Conservation (phyloP, 2,888 invertebrate genomes). For the Platynereis dumerilii region DNA sequence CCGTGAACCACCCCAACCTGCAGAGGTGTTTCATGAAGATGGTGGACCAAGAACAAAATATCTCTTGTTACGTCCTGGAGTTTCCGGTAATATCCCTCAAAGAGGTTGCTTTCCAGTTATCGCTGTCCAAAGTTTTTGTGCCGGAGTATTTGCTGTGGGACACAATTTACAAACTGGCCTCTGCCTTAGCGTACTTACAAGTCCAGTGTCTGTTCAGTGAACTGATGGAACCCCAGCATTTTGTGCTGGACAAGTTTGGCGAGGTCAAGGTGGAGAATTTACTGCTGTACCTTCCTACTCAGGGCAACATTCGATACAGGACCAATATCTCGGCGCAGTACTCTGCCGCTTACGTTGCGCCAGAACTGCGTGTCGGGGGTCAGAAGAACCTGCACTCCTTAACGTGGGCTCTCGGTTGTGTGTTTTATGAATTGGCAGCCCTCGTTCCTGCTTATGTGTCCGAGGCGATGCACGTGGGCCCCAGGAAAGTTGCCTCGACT, state of each 20-base stretch:
- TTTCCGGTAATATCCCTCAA: conserved; percentile 50
- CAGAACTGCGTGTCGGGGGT: conserved; percentile 39
- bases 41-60: conserved; percentile 38
- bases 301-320: conserved; percentile 40
- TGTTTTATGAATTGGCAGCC: conserved; percentile 42
- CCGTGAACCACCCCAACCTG: conserved; percentile 46
- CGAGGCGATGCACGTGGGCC: no score
- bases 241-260: conserved; percentile 43
- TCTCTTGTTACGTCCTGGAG: conserved; percentile 50
- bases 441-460: conserved; percentile 31
- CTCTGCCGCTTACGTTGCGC: conserved; percentile 38
- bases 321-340: conserved; percentile 29
- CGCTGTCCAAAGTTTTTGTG: conserved; percentile 40
- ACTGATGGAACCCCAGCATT: conserved; percentile 40
- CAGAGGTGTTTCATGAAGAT: conserved; percentile 48
- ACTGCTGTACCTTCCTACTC: conserved; percentile 45
- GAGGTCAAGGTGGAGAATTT: conserved; percentile 48
- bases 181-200: conserved; percentile 46
- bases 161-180: conserved; percentile 45
- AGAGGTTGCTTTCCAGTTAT: conserved; percentile 46
- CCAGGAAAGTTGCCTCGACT: no score
- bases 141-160: conserved; percentile 50
- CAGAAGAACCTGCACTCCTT: conserved; percentile 33
- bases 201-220: conserved; percentile 30
- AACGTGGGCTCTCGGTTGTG: conserved; percentile 46